Conservation (phyloP, 2,113 vertebrate genomes). For the Clarias macrocephalus region DNA sequence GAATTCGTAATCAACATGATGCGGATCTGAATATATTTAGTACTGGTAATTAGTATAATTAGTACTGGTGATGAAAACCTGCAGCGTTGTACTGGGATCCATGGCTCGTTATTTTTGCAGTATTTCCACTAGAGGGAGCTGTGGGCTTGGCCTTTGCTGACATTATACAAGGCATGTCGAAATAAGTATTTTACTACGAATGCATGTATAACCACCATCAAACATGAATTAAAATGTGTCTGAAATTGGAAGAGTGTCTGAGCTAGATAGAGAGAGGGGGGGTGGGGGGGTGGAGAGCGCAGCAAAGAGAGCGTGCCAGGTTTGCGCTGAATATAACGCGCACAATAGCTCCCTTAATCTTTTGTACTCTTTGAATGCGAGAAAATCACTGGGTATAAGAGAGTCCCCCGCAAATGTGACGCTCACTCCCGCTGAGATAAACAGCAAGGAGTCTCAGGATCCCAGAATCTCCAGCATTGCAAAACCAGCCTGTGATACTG, state of each 20-base stretch:
- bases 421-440: background rate
- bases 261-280: background rate
- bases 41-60: background rate
- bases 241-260: background rate
- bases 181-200: background rate
- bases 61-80: background rate
- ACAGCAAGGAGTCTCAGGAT: background rate
- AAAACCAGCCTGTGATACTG: background rate
- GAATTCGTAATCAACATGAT: background rate
- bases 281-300: no score
- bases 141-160: background rate
- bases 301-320: background rate
- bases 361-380: background rate
- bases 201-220: background rate
- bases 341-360: slow-evolving; percentile 19
- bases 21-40: background rate
- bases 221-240: background rate
- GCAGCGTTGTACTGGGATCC: background rate
- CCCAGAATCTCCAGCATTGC: background rate
- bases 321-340: background rate
- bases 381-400: slow-evolving; percentile 8
- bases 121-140: slow-evolving; percentile 26
- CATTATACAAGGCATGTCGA: background rate
- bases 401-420: slow-evolving; percentile 1
- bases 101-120: background rate